Percentiles rank a stretch among this genome's conserved stretches.
phyloP scores from a whole-genome alignment of 2,113 vertebrate genomes.

The Brachirus orientalis region DNA sequence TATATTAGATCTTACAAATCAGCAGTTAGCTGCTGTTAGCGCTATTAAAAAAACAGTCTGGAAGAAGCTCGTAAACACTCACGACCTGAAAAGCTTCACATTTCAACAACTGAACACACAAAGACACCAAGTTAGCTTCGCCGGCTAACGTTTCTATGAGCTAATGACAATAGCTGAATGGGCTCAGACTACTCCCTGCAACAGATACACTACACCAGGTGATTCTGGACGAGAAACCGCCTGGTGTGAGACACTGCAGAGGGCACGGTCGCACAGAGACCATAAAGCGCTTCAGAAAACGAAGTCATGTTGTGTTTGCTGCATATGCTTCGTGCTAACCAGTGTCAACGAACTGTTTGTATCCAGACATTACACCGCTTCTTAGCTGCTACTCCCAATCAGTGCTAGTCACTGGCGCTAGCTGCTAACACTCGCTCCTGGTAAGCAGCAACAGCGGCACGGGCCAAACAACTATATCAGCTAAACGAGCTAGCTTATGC shows the following conservation, averaged over 20 bases:
- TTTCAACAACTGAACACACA: conserved; percentile 59
- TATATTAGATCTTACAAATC: conserved; percentile 27
- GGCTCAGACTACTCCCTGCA: conserved; percentile 72
- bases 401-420: conserved; percentile 72
- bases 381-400: conserved; percentile 66
- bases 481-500: conserved; percentile 72
- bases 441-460: conserved; percentile 65
- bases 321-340: conserved; percentile 36
- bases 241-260: neutral
- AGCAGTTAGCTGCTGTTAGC: neutral
- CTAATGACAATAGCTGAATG: conserved; percentile 76
- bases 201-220: conserved; percentile 3
- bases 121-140: conserved; percentile 71
- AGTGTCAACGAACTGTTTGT: conserved; percentile 49
- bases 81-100: conserved; percentile 1
- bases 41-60: neutral
- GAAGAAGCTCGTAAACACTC: neutral
- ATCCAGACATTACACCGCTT: conserved; percentile 64
- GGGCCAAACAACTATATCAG: conserved; percentile 64
- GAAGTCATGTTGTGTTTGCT: conserved; percentile 1
- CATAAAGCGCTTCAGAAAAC: neutral
- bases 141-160: conserved; percentile 63
- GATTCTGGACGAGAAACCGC: neutral
- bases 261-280: neutral
- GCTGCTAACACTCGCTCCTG: conserved; percentile 64